phyloP scores from a whole-genome alignment of 2,888 invertebrate species.

The Agriopis leucophaearia region DNA sequence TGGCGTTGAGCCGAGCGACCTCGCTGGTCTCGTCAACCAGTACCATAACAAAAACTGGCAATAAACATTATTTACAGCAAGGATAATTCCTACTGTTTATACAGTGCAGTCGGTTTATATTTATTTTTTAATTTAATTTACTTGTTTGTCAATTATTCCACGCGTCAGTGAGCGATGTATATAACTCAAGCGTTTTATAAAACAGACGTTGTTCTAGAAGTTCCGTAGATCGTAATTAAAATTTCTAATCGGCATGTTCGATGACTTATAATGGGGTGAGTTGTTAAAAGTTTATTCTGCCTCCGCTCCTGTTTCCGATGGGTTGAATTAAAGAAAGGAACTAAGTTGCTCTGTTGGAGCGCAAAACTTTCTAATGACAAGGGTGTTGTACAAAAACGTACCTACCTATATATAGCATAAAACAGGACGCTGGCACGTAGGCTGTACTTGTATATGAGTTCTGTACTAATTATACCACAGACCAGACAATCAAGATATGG shows the following conservation, averaged over 20 bases:
- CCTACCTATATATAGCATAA: background rate
- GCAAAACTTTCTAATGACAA: conserved; percentile 20
- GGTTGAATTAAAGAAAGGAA: conserved; percentile 6
- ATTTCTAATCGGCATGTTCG: conserved; percentile 17
- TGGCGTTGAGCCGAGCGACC: too few species aligned
- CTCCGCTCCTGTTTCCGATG: conserved; percentile 4
- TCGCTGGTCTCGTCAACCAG: too few species aligned
- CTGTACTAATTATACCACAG: too few species aligned
- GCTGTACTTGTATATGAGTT: too few species aligned
- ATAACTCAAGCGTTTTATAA: background rate
- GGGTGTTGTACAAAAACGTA: background rate
- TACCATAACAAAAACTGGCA: too few species aligned
- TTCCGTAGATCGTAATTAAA: conserved; percentile 6
- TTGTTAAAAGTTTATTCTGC: conserved; percentile 13
- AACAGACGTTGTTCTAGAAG: conserved; percentile 3
- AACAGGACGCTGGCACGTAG: too few species aligned
- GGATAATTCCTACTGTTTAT: too few species aligned
- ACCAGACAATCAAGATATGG: too few species aligned
- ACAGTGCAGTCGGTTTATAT: too few species aligned
- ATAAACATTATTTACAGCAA: too few species aligned
- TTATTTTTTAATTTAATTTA: too few species aligned
- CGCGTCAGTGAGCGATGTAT: background rate
- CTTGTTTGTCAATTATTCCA: too few species aligned
- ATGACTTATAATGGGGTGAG: conserved; percentile 1
- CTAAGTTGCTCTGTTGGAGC: conserved; percentile 11